Conservation (phyloP, 2,888 invertebrate species). For the Siphlonurus alternatus region DNA sequence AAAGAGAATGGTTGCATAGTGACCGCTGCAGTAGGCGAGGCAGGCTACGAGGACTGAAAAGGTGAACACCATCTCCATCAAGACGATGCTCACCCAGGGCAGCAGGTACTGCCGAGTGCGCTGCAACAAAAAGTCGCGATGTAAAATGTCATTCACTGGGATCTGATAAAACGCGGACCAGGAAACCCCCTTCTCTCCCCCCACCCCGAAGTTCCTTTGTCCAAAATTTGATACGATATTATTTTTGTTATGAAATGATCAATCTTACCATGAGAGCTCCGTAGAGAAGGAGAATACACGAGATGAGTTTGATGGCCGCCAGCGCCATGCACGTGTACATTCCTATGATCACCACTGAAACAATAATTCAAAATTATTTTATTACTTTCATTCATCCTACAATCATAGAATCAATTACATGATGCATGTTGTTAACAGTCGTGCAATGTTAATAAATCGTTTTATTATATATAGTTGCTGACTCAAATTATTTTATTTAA, state of each 20-base stretch:
- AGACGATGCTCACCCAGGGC: background rate
- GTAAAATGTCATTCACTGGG: too few species aligned
- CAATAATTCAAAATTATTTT: slow-evolving; percentile 8
- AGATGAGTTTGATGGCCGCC: slow-evolving; percentile 25
- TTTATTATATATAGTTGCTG: background rate
- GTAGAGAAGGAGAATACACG: slow-evolving; percentile 26
- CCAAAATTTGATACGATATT: too few species aligned
- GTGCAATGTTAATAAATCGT: background rate
- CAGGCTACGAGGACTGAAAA: background rate
- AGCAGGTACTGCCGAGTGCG: background rate
- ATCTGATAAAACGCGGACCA: too few species aligned
- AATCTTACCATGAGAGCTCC: slow-evolving; percentile 26
- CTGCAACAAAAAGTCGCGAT: too few species aligned
- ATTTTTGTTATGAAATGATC: too few species aligned
- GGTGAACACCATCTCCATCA: background rate
- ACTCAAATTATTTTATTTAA: background rate
- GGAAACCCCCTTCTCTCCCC: too few species aligned
- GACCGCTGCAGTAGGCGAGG: background rate
- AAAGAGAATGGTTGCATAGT: background rate
- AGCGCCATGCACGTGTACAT: slow-evolving; percentile 27
- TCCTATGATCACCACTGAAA: slow-evolving; percentile 25
- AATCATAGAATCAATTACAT: too few species aligned
- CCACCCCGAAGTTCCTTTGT: too few species aligned
- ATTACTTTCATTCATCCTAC: background rate
- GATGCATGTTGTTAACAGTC: background rate